phyloP scores from a whole-genome alignment of 2,797 vertebrate genomes.

The Sebastes steindachneri region DNA sequence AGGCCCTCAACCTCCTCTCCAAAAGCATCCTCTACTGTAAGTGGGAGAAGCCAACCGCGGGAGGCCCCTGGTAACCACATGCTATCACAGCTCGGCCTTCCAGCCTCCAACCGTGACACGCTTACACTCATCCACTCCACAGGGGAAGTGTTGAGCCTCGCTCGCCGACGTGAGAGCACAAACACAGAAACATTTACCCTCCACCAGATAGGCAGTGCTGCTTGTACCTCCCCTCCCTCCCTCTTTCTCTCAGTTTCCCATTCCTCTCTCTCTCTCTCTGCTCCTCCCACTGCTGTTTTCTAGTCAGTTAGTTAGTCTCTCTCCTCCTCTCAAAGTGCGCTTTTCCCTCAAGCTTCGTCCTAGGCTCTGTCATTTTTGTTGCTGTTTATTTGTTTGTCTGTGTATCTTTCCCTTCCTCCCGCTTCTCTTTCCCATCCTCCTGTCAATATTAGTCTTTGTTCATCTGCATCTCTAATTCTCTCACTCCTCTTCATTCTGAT shows the following conservation, averaged over 20 bases:
- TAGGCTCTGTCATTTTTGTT: conserved; percentile 32
- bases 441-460: conserved; percentile 57
- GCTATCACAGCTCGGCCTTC: conserved; percentile 78
- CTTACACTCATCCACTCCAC: conserved; percentile 77
- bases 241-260: conserved; percentile 19
- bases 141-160: conserved; percentile 75
- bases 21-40: conserved; percentile 25
- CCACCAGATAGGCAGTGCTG: conserved; percentile 26
- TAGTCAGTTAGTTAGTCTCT: conserved; percentile 15
- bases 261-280: conserved; percentile 12
- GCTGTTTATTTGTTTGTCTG: conserved; percentile 51
- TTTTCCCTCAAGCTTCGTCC: conserved; percentile 43
- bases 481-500: conserved; percentile 8
- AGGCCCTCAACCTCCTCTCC: conserved; percentile 19
- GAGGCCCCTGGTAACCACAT: conserved; percentile 74
- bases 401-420: conserved; percentile 1
- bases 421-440: conserved; percentile 10
- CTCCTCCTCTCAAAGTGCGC: conserved; percentile 35
- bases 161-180: conserved; percentile 68
- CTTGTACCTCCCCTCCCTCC: conserved; percentile 2
- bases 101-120: conserved; percentile 72
- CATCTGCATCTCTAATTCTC: conserved; percentile 45
- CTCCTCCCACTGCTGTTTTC: conserved; percentile 34
- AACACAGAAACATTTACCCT: conserved; percentile 70
- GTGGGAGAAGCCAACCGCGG: conserved; percentile 52